phyloP scores from a whole-genome alignment of 2,888 invertebrate genomes.

The Aleiodes testaceus region DNA sequence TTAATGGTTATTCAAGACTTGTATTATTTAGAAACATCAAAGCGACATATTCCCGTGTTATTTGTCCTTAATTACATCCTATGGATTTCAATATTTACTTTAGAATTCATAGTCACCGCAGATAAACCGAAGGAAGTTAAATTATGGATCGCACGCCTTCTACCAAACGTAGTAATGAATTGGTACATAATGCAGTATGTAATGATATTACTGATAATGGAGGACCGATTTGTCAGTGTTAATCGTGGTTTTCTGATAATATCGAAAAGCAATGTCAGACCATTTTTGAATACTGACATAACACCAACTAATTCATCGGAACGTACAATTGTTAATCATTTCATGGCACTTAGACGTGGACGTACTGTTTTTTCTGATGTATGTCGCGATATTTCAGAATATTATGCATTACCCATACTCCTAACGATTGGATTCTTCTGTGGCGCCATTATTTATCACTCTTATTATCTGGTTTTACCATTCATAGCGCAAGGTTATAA shows the following conservation, averaged over 20 bases:
- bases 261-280: not conserved
- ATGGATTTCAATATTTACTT: not conserved
- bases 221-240: slow-evolving; percentile 6
- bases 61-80: not conserved
- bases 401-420: slow-evolving; percentile 16
- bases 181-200: slow-evolving; percentile 22
- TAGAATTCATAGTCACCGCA: not conserved
- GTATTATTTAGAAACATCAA: not conserved
- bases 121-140: not conserved
- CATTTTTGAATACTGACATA: not conserved
- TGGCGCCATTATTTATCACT: slow-evolving; percentile 4
- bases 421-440: slow-evolving; percentile 2
- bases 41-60: not conserved
- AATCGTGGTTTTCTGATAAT: slow-evolving; percentile 7
- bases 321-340: slow-evolving; percentile 7
- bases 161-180: slow-evolving; percentile 10
- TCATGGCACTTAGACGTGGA: slow-evolving; percentile 3
- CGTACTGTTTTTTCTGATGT: not conserved
- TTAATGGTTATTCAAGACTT: slow-evolving; percentile 3
- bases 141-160: not conserved
- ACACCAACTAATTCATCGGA: not conserved
- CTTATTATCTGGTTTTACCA: slow-evolving; percentile 10
- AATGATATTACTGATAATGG: slow-evolving; percentile 1
- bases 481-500: not conserved
- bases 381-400: not conserved